Percentiles rank a stretch among this genome's conserved stretches.
phyloP scores from a whole-genome alignment of 37 sponge, comb jelly and placozoan genomes.

The Oopsacas minuta region DNA sequence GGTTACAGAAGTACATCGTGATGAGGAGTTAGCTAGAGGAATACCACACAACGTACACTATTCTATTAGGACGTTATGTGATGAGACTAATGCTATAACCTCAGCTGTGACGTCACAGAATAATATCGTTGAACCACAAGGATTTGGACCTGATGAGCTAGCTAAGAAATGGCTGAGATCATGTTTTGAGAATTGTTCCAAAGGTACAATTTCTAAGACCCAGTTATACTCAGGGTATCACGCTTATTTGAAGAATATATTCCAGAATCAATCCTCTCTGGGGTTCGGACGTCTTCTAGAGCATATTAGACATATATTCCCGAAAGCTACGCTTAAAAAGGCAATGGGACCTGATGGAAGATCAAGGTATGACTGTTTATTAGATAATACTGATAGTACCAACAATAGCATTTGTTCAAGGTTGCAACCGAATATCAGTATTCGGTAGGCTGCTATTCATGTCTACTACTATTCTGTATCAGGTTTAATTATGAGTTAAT shows the following conservation, averaged over 20 bases:
- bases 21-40: neutral
- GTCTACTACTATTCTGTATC: too few relatives aligned
- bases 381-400: too few relatives aligned
- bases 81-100: neutral
- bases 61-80: neutral
- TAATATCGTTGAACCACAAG: neutral
- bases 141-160: neutral
- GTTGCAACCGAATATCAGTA: too few relatives aligned
- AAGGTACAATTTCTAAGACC: neutral
- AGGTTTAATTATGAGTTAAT: too few relatives aligned
- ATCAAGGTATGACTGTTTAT: neutral
- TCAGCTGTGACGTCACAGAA: neutral
- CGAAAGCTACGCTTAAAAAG: neutral
- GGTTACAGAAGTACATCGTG: neutral
- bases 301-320: neutral
- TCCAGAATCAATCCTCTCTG: neutral
- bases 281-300: neutral
- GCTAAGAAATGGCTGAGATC: neutral
- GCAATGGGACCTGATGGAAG: neutral
- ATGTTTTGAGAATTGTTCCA: neutral
- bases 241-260: neutral
- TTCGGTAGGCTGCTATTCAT: too few relatives aligned
- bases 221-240: constrained; percentile 5
- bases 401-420: too few relatives aligned
- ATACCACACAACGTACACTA: neutral